Conservation (phyloP, 2,888 invertebrate genomes). For the Tenthredo distinguenda region DNA sequence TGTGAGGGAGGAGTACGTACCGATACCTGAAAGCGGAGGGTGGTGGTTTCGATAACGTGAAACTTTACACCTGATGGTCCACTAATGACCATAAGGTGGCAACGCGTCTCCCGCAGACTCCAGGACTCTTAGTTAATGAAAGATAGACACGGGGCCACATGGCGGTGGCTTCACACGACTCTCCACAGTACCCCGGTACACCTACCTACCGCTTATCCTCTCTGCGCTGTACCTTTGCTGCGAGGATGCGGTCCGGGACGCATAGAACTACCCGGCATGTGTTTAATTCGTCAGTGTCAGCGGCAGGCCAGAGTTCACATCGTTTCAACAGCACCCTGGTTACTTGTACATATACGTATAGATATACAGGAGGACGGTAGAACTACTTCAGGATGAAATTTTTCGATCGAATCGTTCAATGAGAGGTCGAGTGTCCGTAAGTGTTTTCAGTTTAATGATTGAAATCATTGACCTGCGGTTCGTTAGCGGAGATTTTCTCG, state of each 20-base stretch:
- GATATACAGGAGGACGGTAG: background rate
- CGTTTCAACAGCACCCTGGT: constrained; percentile 35
- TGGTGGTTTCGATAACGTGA: constrained; percentile 61
- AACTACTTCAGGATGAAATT: background rate
- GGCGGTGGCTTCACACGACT: constrained; percentile 48
- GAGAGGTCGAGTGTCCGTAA: no score
- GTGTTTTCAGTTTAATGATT: background rate
- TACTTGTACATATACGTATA: background rate
- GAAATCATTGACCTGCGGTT: no score
- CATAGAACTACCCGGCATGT: constrained; percentile 35
- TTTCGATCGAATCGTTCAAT: no score
- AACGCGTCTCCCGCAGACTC: constrained; percentile 41
- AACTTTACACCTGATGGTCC: constrained; percentile 70
- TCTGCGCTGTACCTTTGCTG: background rate
- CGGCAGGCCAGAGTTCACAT: constrained; percentile 69
- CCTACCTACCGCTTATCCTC: background rate
- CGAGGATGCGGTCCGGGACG: constrained; percentile 24
- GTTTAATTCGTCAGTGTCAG: constrained; percentile 72
- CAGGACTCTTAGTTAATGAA: constrained; percentile 31
- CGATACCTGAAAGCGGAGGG: constrained; percentile 21
- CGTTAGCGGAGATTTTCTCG: background rate
- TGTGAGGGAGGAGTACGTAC: background rate
- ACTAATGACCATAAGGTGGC: constrained; percentile 45
- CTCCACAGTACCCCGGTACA: background rate
- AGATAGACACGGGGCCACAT: constrained; percentile 35